Percentiles rank a stretch among this genome's conserved stretches.
Conservation (phyloP, 2,113 vertebrate genomes). For the Brachypteracias leptosomus region DNA sequence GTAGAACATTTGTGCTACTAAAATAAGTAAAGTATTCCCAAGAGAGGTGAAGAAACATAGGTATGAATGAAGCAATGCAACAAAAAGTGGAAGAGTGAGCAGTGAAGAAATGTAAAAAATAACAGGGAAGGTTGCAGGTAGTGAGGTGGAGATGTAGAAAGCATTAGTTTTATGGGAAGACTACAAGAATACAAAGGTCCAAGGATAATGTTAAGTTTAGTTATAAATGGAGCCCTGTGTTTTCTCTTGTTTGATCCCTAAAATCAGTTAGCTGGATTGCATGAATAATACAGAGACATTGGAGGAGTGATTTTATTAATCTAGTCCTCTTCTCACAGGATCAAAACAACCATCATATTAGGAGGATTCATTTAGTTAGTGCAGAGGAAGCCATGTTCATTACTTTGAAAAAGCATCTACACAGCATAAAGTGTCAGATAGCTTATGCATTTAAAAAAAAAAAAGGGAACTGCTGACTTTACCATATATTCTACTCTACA, state of each 20-base stretch:
- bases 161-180: background rate
- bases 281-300: background rate
- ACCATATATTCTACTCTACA: background rate
- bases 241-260: background rate
- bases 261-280: background rate
- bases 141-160: background rate
- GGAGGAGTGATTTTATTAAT: background rate
- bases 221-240: background rate
- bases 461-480: background rate
- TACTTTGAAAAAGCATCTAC: background rate
- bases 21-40: background rate
- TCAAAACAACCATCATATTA: background rate
- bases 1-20: background rate
- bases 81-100: background rate
- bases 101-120: background rate
- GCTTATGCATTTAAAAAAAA: background rate
- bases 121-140: background rate
- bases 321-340: background rate
- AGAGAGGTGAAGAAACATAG: background rate
- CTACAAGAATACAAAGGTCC: background rate
- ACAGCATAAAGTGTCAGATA: background rate
- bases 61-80: background rate
- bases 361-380: background rate
- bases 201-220: background rate
- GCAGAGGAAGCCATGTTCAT: background rate